These are phyloP conservation scores for Parasteatoda tepidariorum DNA, from an alignment of 1,140 invertebrate species.

Conservation along the genomic window DNA sequence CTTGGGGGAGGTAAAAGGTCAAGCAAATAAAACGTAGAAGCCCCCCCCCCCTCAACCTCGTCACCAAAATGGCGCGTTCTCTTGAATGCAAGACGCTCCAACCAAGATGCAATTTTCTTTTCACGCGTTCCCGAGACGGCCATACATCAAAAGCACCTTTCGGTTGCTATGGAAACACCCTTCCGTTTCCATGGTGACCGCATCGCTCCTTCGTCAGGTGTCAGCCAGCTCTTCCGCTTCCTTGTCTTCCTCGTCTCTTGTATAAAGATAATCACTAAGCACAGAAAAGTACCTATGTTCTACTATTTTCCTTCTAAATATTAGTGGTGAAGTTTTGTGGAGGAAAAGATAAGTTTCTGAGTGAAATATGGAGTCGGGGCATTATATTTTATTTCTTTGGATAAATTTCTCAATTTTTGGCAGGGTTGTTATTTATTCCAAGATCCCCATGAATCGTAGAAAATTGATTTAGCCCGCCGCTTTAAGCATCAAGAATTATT, in stretches of 20 bases:
- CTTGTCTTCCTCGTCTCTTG: slow-evolving; percentile 5
- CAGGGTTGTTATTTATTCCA: too few species aligned
- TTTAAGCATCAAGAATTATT: too few species aligned
- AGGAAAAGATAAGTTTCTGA: too few species aligned
- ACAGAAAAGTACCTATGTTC: neutral
- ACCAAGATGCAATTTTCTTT: slow-evolving; percentile 58
- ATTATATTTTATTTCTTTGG: too few species aligned
- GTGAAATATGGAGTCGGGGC: too few species aligned
- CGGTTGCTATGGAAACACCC: slow-evolving; percentile 35
- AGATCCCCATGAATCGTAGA: too few species aligned
- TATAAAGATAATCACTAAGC: slow-evolving; percentile 15
- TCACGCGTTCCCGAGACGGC: slow-evolving; percentile 48
- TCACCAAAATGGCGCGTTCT: slow-evolving; percentile 36
- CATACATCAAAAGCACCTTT: slow-evolving; percentile 59
- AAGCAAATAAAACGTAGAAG: neutral
- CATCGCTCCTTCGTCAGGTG: slow-evolving; percentile 52
- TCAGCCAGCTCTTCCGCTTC: neutral
- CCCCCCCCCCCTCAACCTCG: too few species aligned
- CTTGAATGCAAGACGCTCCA: slow-evolving; percentile 21
- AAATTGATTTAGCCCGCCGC: too few species aligned
- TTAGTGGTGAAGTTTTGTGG: too few species aligned
- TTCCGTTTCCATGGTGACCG: slow-evolving; percentile 31
- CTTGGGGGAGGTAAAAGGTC: neutral
- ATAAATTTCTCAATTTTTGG: too few species aligned
- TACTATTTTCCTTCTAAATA: too few species aligned